Base-by-base conservation (phyloP, 2,797 vertebrate species). In the Dipus sagitta region DNA sequence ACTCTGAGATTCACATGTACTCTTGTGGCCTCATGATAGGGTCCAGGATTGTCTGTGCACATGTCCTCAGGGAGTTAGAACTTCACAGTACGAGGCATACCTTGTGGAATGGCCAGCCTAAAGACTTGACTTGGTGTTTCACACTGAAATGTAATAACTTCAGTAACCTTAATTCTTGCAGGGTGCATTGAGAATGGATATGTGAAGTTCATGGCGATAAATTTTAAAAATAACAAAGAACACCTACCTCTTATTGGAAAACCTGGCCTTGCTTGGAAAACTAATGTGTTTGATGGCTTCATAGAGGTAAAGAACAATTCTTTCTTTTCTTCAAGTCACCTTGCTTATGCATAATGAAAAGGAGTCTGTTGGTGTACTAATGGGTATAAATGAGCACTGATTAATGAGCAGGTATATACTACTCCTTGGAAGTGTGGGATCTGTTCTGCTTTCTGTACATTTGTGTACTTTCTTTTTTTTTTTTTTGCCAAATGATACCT, bases 261-360 rank as follows among this genome's bases (percentile, higher is more conserved):
- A 84, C 87, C 99, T 94, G 96, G 96, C 64, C 97, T 99, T 92
- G 98, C 98, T 88, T 99, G 99, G 99, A 98, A 93, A 93, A 98
- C 98, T 58, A 98, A 98, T 75, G 93, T 79, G 34, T 97, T 99
- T 92, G 97, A 98, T 94, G 99, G 99, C 88, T 67, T 60, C 30
- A 92, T 99, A 87, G 97, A 99, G 99, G 98, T 99, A 97, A 97
- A 83, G 54, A 75, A 21, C 42, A 90, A 71, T 75, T 93, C 4
- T 71, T 88, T 93, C 60, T 92, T 68, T 87, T 47, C 42, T 86
- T 91, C 58, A 30, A n/a, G 15, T 92, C 47, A 17, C 23, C 21
- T 70, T 38, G 20, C 75, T 74, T 91, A 12, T 79, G 10, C 58
- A 17, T 76, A 72, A 60, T 54, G 58, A 70, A 34, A 84, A 79